Evolutionary conservation across 1,140 invertebrate genomes (phyloP).

Genomic region (Campodea augens): DNA sequence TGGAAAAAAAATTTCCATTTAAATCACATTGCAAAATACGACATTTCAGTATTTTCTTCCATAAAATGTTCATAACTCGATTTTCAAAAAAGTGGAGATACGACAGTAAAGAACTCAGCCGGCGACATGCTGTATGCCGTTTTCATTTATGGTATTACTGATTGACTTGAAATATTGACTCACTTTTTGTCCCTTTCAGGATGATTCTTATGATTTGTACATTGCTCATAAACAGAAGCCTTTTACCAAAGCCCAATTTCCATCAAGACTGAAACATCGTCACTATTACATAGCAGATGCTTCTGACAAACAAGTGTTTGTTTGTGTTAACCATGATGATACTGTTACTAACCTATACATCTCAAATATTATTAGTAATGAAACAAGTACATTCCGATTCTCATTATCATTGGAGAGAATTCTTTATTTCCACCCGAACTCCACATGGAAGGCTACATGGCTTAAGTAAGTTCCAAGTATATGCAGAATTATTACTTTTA

Average conservation of each 20-base stretch:
- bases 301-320: slow-evolving; percentile 52
- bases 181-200: slow-evolving; percentile 25
- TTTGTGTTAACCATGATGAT: slow-evolving; percentile 61
- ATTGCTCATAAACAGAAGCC: slow-evolving; percentile 50
- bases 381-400: slow-evolving; percentile 30
- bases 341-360: slow-evolving; percentile 52
- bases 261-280: slow-evolving; percentile 37
- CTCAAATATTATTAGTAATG: slow-evolving; percentile 20
- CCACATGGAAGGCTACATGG: slow-evolving; percentile 59
- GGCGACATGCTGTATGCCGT: too few relatives aligned
- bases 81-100: too few relatives aligned
- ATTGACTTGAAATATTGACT: slow-evolving; percentile 4
- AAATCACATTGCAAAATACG: too few relatives aligned
- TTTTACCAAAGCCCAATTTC: slow-evolving; percentile 53
- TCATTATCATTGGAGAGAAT: slow-evolving; percentile 60
- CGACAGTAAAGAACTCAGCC: too few relatives aligned
- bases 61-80: too few relatives aligned
- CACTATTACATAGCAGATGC: slow-evolving; percentile 72
- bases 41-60: too few relatives aligned
- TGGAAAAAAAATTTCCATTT: too few relatives aligned
- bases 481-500: not conserved
- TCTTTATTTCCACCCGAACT: slow-evolving; percentile 62
- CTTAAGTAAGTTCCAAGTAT: slow-evolving; percentile 39
- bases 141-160: too few relatives aligned
- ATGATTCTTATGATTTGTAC: slow-evolving; percentile 42